A percentile compares a stretch with the other conserved stretches of the same genome.
These are phyloP conservation scores for Pomacea maculata DNA, from an alignment of 1,140 invertebrate genomes.

Conservation along the genomic window DNA sequence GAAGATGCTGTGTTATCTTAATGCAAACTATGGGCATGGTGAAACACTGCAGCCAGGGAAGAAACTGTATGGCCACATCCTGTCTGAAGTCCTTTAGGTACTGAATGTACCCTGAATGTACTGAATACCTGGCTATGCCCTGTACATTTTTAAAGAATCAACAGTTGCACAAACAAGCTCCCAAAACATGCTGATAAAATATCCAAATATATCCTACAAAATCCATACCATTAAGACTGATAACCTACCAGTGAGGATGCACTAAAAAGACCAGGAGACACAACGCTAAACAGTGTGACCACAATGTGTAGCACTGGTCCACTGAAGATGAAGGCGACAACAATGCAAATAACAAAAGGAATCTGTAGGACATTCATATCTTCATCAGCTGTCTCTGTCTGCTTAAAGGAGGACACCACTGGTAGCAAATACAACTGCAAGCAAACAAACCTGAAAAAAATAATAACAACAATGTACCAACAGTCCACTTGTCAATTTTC, in stretches of 20 bases:
- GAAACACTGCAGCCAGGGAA: too few relatives aligned
- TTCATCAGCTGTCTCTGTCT: slow-evolving; percentile 30
- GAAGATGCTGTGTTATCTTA: background rate
- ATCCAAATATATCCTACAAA: background rate
- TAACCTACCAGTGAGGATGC: slow-evolving; percentile 31
- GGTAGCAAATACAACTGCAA: slow-evolving; percentile 47
- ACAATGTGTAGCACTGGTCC: slow-evolving; percentile 37
- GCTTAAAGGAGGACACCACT: slow-evolving; percentile 45
- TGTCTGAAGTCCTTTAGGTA: too few relatives aligned
- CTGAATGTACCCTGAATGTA: background rate
- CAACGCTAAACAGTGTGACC: slow-evolving; percentile 11
- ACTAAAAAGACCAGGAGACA: slow-evolving; percentile 14
- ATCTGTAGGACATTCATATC: slow-evolving; percentile 43
- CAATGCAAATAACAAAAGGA: slow-evolving; percentile 32
- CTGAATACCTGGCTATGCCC: too few relatives aligned
- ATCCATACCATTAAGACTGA: background rate
- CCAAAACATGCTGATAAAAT: background rate
- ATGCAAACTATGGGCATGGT: background rate
- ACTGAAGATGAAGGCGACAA: slow-evolving; percentile 31
- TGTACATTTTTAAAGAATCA: background rate
- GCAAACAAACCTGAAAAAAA: slow-evolving; percentile 42
- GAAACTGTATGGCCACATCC: too few relatives aligned
- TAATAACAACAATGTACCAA: too few relatives aligned
- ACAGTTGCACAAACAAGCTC: background rate
- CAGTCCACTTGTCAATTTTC: too few relatives aligned